Evolutionary conservation across 2,113 vertebrate species (phyloP).

Genomic region (Nerophis ophidion): DNA sequence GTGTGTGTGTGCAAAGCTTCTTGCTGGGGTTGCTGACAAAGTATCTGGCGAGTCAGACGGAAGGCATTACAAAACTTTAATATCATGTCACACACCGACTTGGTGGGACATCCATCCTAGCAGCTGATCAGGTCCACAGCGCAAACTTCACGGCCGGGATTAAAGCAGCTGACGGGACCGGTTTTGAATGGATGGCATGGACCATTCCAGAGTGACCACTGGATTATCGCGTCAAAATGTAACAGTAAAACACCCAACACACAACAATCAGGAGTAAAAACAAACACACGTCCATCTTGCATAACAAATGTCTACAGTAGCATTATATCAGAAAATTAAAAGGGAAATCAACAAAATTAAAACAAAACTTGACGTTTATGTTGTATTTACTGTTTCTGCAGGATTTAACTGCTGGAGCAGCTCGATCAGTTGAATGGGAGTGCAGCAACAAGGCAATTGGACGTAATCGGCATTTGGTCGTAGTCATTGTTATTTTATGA

Average conservation of each 20-base stretch:
- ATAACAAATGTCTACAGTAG: too few species aligned
- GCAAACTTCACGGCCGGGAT: constrained; percentile 21
- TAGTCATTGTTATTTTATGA: too few species aligned
- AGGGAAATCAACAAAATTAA: too few species aligned
- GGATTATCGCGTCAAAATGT: background rate
- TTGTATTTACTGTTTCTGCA: too few species aligned
- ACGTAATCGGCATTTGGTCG: too few species aligned
- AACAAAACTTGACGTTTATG: too few species aligned
- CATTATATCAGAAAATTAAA: too few species aligned
- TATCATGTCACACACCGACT: constrained; percentile 19
- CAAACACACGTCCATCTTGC: too few species aligned
- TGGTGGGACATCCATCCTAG: constrained; percentile 28
- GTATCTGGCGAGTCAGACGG: constrained; percentile 34
- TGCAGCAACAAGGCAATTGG: too few species aligned
- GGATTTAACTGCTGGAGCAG: too few species aligned
- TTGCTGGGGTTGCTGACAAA: constrained; percentile 13
- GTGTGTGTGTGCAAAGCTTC: background rate
- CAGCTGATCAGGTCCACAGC: constrained; percentile 25
- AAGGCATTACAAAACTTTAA: constrained; percentile 39
- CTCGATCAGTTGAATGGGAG: too few species aligned
- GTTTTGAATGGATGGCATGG: background rate
- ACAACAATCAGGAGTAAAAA: too few species aligned
- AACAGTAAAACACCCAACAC: background rate
- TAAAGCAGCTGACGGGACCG: constrained; percentile 34
- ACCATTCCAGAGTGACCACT: background rate